Evolutionary conservation across 1,140 invertebrate genomes (phyloP).

Genomic region (Drosophila micromelanica): DNA sequence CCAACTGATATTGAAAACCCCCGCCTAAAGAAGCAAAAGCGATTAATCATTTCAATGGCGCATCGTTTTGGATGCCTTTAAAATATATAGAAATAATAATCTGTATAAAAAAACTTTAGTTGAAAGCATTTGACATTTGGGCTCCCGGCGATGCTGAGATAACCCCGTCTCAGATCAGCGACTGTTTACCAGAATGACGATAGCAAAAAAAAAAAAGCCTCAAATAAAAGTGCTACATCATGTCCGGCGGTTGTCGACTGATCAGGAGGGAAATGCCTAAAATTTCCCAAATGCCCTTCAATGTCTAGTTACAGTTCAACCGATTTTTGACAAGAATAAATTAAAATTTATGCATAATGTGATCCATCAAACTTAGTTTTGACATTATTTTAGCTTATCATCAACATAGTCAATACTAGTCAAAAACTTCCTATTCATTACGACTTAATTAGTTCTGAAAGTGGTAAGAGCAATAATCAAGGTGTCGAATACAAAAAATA

Average conservation of each 20-base stretch:
- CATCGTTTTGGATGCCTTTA: constrained; percentile 3
- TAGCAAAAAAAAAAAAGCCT: background rate
- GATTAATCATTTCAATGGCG: constrained; percentile 57
- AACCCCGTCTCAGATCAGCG: constrained; percentile 10
- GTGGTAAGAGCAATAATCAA: constrained; percentile 50
- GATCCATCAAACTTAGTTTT: background rate
- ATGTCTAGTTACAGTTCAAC: background rate
- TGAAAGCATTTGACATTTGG: constrained; percentile 8
- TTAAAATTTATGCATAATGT: too few species aligned
- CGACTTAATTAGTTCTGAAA: constrained; percentile 58
- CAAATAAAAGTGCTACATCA: constrained; percentile 29
- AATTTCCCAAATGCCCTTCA: background rate
- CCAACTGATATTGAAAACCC: background rate
- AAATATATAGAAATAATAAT: background rate
- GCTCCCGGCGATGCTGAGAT: constrained; percentile 31
- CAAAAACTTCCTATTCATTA: constrained; percentile 20
- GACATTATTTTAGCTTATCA: background rate
- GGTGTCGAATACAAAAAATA: constrained; percentile 41
- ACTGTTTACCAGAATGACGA: constrained; percentile 23
- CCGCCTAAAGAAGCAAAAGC: constrained; percentile 23
- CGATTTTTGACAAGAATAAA: background rate
- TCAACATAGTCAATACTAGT: background rate
- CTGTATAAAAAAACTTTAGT: constrained; percentile 8
- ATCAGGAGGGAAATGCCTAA: background rate
- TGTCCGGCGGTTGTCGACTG: constrained; percentile 23